A percentile compares a stretch with the other conserved stretches of the same genome.
phyloP scores from a whole-genome alignment of 2,888 invertebrate genomes.

The Thyatira batis region DNA sequence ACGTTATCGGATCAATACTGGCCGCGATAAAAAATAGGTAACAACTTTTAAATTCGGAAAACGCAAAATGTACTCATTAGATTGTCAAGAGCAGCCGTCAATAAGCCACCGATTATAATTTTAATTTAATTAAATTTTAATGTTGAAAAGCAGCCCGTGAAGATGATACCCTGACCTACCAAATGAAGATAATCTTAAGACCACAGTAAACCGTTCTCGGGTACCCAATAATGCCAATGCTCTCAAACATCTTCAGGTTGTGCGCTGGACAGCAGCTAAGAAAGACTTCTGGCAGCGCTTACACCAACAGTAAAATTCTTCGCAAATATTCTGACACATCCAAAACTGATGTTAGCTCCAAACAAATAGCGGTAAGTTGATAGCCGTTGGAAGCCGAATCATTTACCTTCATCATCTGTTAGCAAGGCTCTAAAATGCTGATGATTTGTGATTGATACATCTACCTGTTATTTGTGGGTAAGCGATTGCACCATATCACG shows the following conservation, averaged over 20 bases:
- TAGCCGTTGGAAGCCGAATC: background rate
- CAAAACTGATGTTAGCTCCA: conserved; percentile 46
- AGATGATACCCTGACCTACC: conserved; percentile 38
- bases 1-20: background rate
- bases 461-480: too few species aligned
- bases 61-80: conserved; percentile 12
- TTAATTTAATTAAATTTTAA: conserved; percentile 32
- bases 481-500: too few species aligned
- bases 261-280: conserved; percentile 33
- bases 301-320: conserved; percentile 17
- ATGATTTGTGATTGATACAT: too few species aligned
- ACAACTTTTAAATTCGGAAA: conserved; percentile 41
- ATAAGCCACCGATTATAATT: conserved; percentile 41
- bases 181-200: conserved; percentile 5
- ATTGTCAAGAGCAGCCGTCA: conserved; percentile 44
- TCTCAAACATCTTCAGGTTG: conserved; percentile 43
- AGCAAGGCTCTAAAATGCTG: too few species aligned
- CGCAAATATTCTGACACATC: conserved; percentile 51
- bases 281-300: conserved; percentile 25
- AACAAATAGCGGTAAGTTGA: conserved; percentile 49
- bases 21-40: background rate
- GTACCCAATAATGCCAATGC: conserved; percentile 52
- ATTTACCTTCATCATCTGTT: too few species aligned
- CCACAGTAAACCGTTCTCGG: conserved; percentile 29
- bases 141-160: conserved; percentile 33